Percentiles rank a stretch among this genome's conserved stretches.
phyloP scores from a whole-genome alignment of 1,140 invertebrate genomes.

The Ceratitis capitata region DNA sequence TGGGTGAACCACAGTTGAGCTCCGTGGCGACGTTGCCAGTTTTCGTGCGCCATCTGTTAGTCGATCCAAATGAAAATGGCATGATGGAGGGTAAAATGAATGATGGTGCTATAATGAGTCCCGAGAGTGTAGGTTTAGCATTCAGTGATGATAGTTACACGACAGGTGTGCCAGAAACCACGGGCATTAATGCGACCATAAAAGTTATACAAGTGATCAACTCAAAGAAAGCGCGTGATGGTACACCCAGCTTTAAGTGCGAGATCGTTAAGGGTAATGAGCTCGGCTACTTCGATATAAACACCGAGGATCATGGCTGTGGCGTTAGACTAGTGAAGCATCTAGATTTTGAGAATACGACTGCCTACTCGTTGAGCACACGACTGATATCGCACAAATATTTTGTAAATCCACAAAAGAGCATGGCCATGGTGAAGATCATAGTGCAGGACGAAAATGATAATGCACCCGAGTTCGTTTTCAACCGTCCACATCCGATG shows the following conservation, averaged over 20 bases:
- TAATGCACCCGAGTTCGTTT: conserved; percentile 83
- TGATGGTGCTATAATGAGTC: conserved; percentile 60
- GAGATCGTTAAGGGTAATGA: conserved; percentile 78
- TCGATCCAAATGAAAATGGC: conserved; percentile 64
- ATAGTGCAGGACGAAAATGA: conserved; percentile 89
- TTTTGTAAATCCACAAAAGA: conserved; percentile 78
- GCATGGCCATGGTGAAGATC: conserved; percentile 79
- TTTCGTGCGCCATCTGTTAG: conserved; percentile 80
- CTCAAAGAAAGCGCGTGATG: conserved; percentile 52
- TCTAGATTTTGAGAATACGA: conserved; percentile 80
- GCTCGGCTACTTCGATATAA: conserved; percentile 76
- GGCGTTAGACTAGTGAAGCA: conserved; percentile 75
- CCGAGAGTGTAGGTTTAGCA: conserved; percentile 76
- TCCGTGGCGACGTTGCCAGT: conserved; percentile 82
- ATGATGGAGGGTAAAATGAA: conserved; percentile 46
- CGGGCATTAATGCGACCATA: conserved; percentile 56
- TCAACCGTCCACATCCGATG: conserved; percentile 68
- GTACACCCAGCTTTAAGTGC: conserved; percentile 68
- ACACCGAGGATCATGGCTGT: conserved; percentile 80
- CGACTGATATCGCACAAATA: conserved; percentile 80
- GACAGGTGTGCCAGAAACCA: conserved; percentile 79
- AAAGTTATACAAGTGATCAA: conserved; percentile 64
- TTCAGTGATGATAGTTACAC: conserved; percentile 87
- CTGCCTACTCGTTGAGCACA: conserved; percentile 79
- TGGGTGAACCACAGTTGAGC: conserved; percentile 84